Percentiles rank a stretch among this genome's conserved stretches.
Conservation (phyloP, 2,113 vertebrate genomes). For the Emydura subglobosa region DNA sequence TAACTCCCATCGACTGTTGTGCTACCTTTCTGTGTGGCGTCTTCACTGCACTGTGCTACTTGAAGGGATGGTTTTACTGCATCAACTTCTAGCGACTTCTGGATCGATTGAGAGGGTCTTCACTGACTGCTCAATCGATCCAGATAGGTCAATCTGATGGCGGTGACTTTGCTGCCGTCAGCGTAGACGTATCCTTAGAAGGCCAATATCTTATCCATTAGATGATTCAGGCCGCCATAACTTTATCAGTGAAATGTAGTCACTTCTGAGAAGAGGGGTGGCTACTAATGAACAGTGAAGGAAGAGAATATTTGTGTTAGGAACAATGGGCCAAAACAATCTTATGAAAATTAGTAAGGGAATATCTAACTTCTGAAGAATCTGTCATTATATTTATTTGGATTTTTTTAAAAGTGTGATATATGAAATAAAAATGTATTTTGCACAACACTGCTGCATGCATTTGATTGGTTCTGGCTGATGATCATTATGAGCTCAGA, state of each 20-base stretch:
- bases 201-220: background rate
- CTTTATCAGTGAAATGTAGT: slow-evolving; percentile 4
- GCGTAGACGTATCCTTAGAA: background rate
- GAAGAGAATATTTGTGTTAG: background rate
- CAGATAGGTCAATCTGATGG: too few relatives aligned
- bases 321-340: background rate
- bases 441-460: slow-evolving; percentile 16
- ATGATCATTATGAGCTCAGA: slow-evolving; percentile 10
- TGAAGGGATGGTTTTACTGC: too few relatives aligned
- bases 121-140: too few relatives aligned
- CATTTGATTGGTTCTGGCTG: background rate
- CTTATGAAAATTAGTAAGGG: background rate
- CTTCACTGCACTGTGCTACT: too few relatives aligned
- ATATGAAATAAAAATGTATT: slow-evolving; percentile 28
- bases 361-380: background rate
- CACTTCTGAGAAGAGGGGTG: background rate
- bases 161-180: too few relatives aligned
- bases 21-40: too few relatives aligned
- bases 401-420: background rate
- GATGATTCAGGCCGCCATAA: background rate
- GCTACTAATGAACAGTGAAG: background rate
- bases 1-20: too few relatives aligned
- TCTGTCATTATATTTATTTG: background rate
- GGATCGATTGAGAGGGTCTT: too few relatives aligned
- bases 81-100: too few relatives aligned